Evolutionary conservation across 1,140 invertebrate species (phyloP).

Genomic region (Stenopsyche tienmushanensis): DNA sequence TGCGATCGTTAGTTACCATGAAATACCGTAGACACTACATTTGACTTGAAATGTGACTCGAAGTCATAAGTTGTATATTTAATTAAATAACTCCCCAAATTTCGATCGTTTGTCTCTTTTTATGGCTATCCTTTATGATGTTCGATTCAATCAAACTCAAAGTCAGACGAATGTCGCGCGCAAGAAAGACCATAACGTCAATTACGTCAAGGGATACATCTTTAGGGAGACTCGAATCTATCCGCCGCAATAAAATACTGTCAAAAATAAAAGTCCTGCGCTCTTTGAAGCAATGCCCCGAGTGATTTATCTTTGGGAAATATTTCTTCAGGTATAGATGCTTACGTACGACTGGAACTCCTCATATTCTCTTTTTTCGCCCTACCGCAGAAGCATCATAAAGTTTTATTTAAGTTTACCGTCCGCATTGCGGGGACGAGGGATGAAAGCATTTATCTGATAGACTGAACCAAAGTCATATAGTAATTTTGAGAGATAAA

Average conservation of each 20-base stretch:
- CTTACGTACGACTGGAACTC: background rate
- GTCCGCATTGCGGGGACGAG: background rate
- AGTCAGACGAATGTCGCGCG: too few species aligned
- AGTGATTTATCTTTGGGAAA: background rate
- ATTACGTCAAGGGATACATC: too few species aligned
- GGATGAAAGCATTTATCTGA: constrained; percentile 9
- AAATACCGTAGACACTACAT: too few species aligned
- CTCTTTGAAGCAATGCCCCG: too few species aligned
- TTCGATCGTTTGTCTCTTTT: background rate
- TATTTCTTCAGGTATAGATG: background rate
- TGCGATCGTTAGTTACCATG: constrained; percentile 25
- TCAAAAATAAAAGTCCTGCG: background rate
- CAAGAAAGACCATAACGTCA: too few species aligned
- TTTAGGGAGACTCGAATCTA: too few species aligned
- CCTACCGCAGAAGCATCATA: background rate
- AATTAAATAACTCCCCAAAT: too few species aligned
- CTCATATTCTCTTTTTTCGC: background rate
- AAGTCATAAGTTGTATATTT: too few species aligned
- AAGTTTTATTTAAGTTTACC: constrained; percentile 24
- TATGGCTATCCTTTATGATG: background rate
- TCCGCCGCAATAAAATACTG: background rate
- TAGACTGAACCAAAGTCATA: constrained; percentile 16
- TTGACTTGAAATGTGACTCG: too few species aligned
- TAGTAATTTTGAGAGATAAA: constrained; percentile 21
- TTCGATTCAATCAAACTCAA: background rate